Evolutionary conservation across 2,888 invertebrate genomes (phyloP).

Genomic region (Xanthia icteritia): DNA sequence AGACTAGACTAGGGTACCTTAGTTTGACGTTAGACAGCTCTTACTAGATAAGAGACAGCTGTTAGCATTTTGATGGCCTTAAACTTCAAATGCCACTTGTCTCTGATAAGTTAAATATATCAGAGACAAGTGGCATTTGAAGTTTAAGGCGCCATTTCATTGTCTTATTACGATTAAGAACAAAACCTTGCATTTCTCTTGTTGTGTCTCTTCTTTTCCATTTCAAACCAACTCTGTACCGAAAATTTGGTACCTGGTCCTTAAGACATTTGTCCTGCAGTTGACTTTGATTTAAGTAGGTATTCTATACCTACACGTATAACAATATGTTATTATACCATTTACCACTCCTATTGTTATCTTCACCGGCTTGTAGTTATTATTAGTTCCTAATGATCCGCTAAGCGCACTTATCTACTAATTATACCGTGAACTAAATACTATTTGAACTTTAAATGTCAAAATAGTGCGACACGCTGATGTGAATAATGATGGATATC

Average conservation of each 20-base stretch:
- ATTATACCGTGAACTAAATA: slow-evolving; percentile 57
- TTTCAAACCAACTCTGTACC: not conserved
- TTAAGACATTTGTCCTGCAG: no score
- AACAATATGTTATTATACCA: not conserved
- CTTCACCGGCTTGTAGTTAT: slow-evolving; percentile 28
- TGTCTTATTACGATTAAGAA: no score
- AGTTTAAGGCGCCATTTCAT: not conserved
- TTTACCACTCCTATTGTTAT: slow-evolving; percentile 4
- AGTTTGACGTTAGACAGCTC: not conserved
- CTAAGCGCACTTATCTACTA: slow-evolving; percentile 48
- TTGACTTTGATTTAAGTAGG: not conserved
- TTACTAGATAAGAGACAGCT: not conserved
- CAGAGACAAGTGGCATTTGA: no score
- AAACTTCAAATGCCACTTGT: not conserved
- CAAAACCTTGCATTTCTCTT: not conserved
- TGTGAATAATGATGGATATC: slow-evolving; percentile 11
- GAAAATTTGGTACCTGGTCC: not conserved
- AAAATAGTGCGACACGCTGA: slow-evolving; percentile 36
- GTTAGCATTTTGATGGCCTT: not conserved
- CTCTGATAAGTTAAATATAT: no score
- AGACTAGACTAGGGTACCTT: no score
- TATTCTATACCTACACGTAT: not conserved
- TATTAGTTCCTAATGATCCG: slow-evolving; percentile 38
- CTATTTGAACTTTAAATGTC: slow-evolving; percentile 67
- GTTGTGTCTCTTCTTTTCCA: not conserved